Percentiles rank a stretch among this genome's conserved stretches.
Evolutionary conservation across 2,797 vertebrate genomes (phyloP).

Genomic region (Fistularia commersonii): DNA sequence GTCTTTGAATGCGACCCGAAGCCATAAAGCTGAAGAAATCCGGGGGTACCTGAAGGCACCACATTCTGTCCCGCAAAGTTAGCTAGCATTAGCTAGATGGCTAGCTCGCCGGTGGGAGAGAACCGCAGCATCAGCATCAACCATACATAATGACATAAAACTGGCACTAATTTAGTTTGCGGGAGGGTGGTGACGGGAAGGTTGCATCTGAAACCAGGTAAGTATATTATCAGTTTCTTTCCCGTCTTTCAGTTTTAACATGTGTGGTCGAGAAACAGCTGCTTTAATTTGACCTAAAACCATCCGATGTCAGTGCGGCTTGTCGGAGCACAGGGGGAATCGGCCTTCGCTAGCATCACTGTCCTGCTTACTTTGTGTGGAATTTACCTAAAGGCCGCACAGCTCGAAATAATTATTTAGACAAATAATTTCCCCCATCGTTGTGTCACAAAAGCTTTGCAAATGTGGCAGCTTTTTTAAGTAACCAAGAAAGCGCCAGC

Average conservation of each 20-base stretch:
- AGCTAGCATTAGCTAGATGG: constrained; percentile 40
- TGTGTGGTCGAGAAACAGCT: neutral
- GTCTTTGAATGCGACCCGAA: neutral
- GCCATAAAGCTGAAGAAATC: neutral
- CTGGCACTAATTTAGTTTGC: neutral
- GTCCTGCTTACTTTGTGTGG: neutral
- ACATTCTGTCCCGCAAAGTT: constrained; percentile 36
- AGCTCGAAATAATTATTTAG: neutral
- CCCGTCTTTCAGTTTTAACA: neutral
- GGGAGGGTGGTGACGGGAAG: neutral
- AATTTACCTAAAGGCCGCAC: neutral
- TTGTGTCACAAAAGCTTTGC: too few relatives aligned
- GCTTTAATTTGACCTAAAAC: constrained; percentile 10
- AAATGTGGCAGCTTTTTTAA: too few relatives aligned
- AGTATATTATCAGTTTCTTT: constrained; percentile 14
- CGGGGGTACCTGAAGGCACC: constrained; percentile 36
- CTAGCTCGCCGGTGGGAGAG: constrained; percentile 31
- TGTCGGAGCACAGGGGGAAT: constrained; percentile 11
- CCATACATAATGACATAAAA: constrained; percentile 20
- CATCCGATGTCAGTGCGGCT: constrained; percentile 17
- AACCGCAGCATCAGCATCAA: constrained; percentile 33
- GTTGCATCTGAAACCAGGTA: constrained; percentile 9
- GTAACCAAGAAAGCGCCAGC: neutral
- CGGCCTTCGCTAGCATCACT: constrained; percentile 44
- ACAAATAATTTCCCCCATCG: too few relatives aligned